A percentile compares a stretch with the other conserved stretches of the same genome.
Evolutionary conservation across 2,113 vertebrate species (phyloP).

Genomic region (Protomyctophum bolini): DNA sequence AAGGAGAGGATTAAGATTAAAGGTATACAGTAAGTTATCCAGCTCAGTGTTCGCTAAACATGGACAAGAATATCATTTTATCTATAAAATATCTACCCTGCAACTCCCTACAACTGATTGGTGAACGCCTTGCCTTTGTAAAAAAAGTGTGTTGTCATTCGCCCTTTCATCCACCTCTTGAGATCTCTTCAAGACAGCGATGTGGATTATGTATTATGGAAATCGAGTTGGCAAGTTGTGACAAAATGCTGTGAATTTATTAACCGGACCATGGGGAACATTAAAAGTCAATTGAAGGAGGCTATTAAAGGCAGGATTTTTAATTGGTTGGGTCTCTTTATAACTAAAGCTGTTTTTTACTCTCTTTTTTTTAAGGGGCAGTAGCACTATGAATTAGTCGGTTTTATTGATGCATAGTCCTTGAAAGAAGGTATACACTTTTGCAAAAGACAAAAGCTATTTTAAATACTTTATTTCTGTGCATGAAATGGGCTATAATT

Average conservation of each 20-base stretch:
- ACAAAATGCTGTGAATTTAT: slow-evolving; percentile 78
- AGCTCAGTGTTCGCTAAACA: slow-evolving; percentile 27
- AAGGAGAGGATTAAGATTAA: slow-evolving; percentile 40
- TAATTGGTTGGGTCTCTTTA: slow-evolving; percentile 74
- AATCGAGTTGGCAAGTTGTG: slow-evolving; percentile 74
- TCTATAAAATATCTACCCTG: slow-evolving; percentile 7
- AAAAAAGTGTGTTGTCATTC: slow-evolving; percentile 26
- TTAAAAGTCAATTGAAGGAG: slow-evolving; percentile 78
- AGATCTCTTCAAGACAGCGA: slow-evolving; percentile 36
- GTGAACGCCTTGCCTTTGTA: slow-evolving; percentile 13
- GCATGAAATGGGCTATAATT: slow-evolving; percentile 2
- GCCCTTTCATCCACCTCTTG: slow-evolving; percentile 46
- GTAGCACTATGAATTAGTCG: slow-evolving; percentile 55
- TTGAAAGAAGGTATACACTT: slow-evolving; percentile 58
- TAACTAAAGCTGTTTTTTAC: slow-evolving; percentile 58
- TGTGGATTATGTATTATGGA: slow-evolving; percentile 47
- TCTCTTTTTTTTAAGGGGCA: slow-evolving; percentile 48
- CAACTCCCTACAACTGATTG: no score
- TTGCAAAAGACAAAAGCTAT: slow-evolving; percentile 26
- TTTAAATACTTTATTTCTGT: slow-evolving; percentile 6
- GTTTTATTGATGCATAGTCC: slow-evolving; percentile 56
- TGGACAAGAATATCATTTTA: slow-evolving; percentile 18
- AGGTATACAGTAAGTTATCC: slow-evolving; percentile 29
- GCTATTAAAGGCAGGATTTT: slow-evolving; percentile 76
- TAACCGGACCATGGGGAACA: slow-evolving; percentile 74